Conservation (phyloP, 2,797 vertebrate species). For the Alcedo quadribrachys region DNA sequence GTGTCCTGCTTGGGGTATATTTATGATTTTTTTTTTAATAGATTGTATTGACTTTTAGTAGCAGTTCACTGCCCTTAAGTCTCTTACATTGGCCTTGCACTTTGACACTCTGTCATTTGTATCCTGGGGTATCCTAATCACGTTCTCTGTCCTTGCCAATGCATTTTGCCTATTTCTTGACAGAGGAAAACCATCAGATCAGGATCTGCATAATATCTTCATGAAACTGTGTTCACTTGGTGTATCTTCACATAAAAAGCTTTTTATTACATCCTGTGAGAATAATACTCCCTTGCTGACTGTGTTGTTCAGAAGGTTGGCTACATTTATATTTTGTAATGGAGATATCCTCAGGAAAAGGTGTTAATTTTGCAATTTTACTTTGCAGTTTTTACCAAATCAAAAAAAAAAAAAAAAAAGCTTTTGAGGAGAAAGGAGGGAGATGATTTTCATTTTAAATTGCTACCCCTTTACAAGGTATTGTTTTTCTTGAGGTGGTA, state of each 20-base stretch:
- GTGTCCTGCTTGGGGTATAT: neutral
- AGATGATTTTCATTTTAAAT: neutral
- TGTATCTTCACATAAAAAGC: neutral
- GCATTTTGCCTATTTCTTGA: neutral
- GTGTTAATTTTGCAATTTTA: neutral
- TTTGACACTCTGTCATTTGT: neutral
- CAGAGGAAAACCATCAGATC: neutral
- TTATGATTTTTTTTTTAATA: neutral
- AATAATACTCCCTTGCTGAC: neutral
- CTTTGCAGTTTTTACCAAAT: neutral
- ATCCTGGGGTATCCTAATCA: rapidly evolving
- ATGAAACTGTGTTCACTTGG: neutral
- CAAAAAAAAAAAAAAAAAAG: too few species aligned
- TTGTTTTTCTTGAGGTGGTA: neutral
- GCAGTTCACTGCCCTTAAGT: neutral
- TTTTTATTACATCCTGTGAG: neutral
- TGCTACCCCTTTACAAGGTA: neutral
- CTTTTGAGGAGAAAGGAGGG: neutral
- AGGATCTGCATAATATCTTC: neutral
- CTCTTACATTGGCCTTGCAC: neutral
- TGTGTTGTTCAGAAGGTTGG: neutral
- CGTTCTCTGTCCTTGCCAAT: neutral
- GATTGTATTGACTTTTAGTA: neutral
- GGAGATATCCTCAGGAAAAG: neutral
- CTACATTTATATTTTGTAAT: neutral